phyloP scores from a whole-genome alignment of 1,140 invertebrate genomes.

The Drosophila takahashii region DNA sequence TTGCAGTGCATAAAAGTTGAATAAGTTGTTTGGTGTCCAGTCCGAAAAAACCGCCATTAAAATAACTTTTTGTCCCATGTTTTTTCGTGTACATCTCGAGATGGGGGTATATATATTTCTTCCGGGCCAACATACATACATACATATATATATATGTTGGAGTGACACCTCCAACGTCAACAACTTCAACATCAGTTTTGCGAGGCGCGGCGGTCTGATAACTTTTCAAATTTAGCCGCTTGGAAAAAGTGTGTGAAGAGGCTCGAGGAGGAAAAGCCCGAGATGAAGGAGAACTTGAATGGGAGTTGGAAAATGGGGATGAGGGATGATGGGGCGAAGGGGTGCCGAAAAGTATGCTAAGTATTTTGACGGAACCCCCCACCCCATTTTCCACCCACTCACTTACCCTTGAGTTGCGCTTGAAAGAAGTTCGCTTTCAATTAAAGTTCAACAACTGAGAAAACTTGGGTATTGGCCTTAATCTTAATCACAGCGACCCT shows the following conservation, averaged over 20 bases:
- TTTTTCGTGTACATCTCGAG: background rate
- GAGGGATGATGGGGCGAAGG: background rate
- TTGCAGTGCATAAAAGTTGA: constrained; percentile 35
- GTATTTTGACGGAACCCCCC: constrained; percentile 13
- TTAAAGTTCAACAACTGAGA: constrained; percentile 23
- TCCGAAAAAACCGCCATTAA: constrained; percentile 60
- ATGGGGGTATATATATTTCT: constrained; percentile 5
- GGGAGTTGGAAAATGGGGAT: background rate
- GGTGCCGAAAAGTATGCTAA: constrained; percentile 45
- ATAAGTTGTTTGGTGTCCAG: constrained; percentile 14
- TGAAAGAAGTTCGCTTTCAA: constrained; percentile 43
- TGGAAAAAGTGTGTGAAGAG: constrained; percentile 13
- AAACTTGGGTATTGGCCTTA: constrained; percentile 24
- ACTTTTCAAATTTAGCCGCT: constrained; percentile 63
- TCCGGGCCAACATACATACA: background rate
- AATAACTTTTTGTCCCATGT: constrained; percentile 59
- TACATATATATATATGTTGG: constrained; percentile 1
- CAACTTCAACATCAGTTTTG: constrained; percentile 32
- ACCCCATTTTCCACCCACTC: background rate
- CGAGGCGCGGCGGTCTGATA: constrained; percentile 32
- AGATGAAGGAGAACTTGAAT: constrained; percentile 4
- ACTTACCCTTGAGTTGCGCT: constrained; percentile 8
- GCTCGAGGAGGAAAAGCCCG: constrained; percentile 15
- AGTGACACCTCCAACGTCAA: constrained; percentile 29
- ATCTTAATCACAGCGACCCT: constrained; percentile 16